A percentile compares a stretch with the other conserved stretches of the same genome.
phyloP scores from a whole-genome alignment of 2,888 invertebrate genomes.

The Rutpela maculata region DNA sequence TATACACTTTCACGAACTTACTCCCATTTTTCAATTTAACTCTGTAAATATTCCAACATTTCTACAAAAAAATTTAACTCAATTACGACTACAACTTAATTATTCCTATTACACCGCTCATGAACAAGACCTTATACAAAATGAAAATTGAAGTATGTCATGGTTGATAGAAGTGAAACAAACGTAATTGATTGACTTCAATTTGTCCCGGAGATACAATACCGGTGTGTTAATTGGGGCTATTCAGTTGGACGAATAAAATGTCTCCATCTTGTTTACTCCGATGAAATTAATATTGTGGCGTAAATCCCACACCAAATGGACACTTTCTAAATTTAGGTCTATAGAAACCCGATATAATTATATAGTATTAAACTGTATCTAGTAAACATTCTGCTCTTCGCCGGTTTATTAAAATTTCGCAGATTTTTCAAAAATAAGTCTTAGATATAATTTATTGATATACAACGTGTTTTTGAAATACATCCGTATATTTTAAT shows the following conservation, averaged over 20 bases:
- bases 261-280: neutral
- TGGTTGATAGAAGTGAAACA: neutral
- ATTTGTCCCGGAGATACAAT: neutral
- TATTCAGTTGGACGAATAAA: constrained; percentile 14
- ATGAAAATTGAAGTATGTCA: neutral
- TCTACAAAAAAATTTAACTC: too few species aligned
- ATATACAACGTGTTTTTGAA: too few species aligned
- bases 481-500: too few species aligned
- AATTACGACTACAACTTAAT: neutral
- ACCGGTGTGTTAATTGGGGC: constrained; percentile 6
- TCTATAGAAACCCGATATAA: neutral
- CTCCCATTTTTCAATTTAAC: too few species aligned
- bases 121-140: neutral
- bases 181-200: neutral
- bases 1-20: too few species aligned
- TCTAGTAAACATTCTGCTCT: too few species aligned
- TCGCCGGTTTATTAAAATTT: too few species aligned
- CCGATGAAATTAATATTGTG: constrained; percentile 11
- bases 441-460: too few species aligned
- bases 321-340: neutral
- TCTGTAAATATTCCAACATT: too few species aligned
- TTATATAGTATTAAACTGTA: neutral
- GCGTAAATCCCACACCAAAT: neutral
- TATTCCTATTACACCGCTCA: neutral
- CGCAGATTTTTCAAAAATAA: too few species aligned